These are phyloP conservation scores for Rhynchophorus ferrugineus DNA, from an alignment of 1,140 invertebrate genomes.

Conservation along the genomic window DNA sequence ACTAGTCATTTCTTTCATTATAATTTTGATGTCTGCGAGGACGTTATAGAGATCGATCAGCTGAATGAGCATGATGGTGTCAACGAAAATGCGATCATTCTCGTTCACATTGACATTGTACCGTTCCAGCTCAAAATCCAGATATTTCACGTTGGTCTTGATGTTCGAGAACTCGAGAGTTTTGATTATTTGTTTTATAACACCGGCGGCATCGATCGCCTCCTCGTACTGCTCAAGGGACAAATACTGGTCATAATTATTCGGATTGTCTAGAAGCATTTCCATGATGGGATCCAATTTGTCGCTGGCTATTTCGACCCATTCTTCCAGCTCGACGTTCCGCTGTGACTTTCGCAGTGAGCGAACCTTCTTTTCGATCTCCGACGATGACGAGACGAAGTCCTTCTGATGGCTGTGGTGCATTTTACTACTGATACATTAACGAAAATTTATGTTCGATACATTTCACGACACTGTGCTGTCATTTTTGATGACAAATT, in stretches of 20 bases:
- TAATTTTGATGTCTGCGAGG: constrained; percentile 16
- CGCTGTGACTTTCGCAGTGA: not conserved
- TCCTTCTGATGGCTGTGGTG: not conserved
- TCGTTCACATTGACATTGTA: constrained; percentile 9
- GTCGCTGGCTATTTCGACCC: not conserved
- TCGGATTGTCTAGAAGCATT: not conserved
- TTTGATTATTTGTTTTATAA: constrained; percentile 1
- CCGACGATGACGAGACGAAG: not conserved
- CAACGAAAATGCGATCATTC: constrained; percentile 17
- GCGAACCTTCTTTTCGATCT: constrained; percentile 7
- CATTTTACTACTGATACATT: not conserved
- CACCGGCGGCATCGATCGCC: not conserved
- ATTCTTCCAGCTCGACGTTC: constrained; percentile 5
- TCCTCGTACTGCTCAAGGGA: not conserved
- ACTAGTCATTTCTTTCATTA: constrained; percentile 9
- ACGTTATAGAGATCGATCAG: constrained; percentile 20
- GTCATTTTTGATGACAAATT: too few species aligned
- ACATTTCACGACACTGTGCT: too few species aligned
- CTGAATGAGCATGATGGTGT: constrained; percentile 15
- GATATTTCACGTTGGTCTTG: not conserved
- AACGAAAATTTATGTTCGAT: not conserved
- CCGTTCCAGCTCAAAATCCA: constrained; percentile 13
- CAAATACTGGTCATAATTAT: constrained; percentile 6
- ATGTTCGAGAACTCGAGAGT: constrained; percentile 1
- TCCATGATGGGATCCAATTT: constrained; percentile 14